These are phyloP conservation scores for Erythrolamprus reginae DNA, from an alignment of 2,113 vertebrate species.

Conservation along the genomic window DNA sequence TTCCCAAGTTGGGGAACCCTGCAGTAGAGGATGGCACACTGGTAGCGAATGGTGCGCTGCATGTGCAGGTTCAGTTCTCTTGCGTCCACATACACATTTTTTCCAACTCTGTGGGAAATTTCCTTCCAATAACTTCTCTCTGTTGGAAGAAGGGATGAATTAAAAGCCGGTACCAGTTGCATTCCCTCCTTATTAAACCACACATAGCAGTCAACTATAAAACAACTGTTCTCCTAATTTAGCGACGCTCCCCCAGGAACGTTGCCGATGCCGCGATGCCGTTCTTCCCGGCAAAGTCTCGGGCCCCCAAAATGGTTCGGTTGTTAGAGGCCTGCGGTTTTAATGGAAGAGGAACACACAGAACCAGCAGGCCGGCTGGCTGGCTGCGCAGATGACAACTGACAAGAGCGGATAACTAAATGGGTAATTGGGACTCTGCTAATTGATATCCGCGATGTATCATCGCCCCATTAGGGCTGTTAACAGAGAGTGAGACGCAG, in stretches of 20 bases:
- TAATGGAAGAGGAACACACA: background rate
- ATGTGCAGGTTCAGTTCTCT: no score
- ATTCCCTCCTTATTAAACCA: background rate
- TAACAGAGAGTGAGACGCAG: constrained; percentile 55
- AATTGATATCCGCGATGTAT: constrained; percentile 47
- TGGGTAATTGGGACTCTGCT: constrained; percentile 11
- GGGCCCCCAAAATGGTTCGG: background rate
- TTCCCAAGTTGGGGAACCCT: no score
- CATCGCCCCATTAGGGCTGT: constrained; percentile 49
- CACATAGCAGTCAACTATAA: background rate
- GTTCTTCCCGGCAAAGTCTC: background rate
- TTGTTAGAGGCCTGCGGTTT: background rate
- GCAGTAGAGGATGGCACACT: no score
- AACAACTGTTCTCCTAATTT: background rate
- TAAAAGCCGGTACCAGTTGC: background rate
- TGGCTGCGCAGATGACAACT: background rate
- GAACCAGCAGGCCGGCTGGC: background rate
- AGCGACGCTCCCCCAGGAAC: background rate
- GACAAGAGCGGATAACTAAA: background rate
- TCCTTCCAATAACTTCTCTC: background rate
- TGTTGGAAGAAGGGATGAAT: background rate
- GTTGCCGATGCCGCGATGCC: accelerated
- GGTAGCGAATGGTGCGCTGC: no score
- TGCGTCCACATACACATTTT: no score
- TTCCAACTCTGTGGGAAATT: background rate